Conservation (phyloP, 1,140 invertebrate genomes). For the Cydia fagiglandana region DNA sequence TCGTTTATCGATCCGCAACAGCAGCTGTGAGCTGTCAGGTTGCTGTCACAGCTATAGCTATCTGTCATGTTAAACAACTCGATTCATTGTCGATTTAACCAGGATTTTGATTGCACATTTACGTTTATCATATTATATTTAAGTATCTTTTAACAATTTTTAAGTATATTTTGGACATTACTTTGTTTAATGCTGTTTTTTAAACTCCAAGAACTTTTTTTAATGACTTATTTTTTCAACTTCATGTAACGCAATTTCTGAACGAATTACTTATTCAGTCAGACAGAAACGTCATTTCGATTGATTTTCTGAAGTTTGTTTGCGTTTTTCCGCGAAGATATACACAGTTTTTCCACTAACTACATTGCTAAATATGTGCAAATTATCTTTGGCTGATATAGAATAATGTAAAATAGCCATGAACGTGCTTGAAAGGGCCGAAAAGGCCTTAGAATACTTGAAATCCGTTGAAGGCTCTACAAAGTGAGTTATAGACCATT, state of each 20-base stretch:
- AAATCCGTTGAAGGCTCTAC: constrained; percentile 63
- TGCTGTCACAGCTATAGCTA: not conserved
- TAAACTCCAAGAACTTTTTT: too few relatives aligned
- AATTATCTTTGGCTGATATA: constrained; percentile 18
- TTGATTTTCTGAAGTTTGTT: constrained; percentile 55
- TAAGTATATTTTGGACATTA: too few relatives aligned
- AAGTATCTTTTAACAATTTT: too few relatives aligned
- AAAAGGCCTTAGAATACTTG: constrained; percentile 74
- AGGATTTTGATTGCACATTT: not conserved
- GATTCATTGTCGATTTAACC: not conserved
- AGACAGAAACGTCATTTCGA: constrained; percentile 40
- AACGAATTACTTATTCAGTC: constrained; percentile 35
- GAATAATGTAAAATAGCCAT: constrained; percentile 52
- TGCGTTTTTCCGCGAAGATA: constrained; percentile 44
- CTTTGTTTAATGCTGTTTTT: too few relatives aligned
- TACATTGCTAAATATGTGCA: constrained; percentile 38
- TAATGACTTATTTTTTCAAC: not conserved
- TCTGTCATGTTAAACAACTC: not conserved
- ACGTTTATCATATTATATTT: not conserved
- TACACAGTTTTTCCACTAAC: constrained; percentile 33
- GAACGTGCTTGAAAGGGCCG: constrained; percentile 76
- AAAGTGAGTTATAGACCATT: constrained; percentile 61
- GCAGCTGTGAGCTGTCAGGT: not conserved
- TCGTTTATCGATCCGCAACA: too few relatives aligned
- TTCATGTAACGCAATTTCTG: constrained; percentile 34